Evolutionary conservation across 2,113 vertebrate species (phyloP).

Genomic region (Melanostigma gelatinosum): DNA sequence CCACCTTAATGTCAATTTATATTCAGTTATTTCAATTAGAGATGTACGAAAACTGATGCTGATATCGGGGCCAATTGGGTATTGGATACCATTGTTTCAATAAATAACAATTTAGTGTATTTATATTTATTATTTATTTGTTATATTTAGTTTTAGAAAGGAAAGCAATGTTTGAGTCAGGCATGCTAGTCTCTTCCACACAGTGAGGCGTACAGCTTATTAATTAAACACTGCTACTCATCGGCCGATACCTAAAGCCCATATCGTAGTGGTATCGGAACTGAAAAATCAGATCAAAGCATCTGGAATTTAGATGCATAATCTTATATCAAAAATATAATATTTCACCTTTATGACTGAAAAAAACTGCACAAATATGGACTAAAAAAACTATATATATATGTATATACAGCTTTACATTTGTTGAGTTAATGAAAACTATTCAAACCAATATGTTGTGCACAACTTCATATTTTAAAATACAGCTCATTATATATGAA

Average conservation of each 20-base stretch:
- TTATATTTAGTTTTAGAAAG: background rate
- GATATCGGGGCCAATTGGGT: background rate
- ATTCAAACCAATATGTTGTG: background rate
- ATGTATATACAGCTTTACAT: background rate
- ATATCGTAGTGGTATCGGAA: background rate
- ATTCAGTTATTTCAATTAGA: background rate
- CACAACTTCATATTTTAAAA: background rate
- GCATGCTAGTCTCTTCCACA: background rate
- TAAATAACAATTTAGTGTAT: background rate
- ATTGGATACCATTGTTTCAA: background rate
- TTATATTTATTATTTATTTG: background rate
- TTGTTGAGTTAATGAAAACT: background rate
- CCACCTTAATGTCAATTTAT: constrained; percentile 14
- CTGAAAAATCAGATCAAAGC: background rate
- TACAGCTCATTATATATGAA: background rate
- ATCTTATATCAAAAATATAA: constrained; percentile 1
- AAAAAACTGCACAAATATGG: background rate
- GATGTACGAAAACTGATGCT: background rate
- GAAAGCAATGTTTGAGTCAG: background rate
- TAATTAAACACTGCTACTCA: background rate
- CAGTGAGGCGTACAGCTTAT: background rate
- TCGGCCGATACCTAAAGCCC: background rate
- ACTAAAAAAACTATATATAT: background rate
- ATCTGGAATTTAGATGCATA: background rate
- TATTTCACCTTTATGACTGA: background rate